Conservation (phyloP, 1,140 invertebrate species). For the Elysia chlorotica region DNA sequence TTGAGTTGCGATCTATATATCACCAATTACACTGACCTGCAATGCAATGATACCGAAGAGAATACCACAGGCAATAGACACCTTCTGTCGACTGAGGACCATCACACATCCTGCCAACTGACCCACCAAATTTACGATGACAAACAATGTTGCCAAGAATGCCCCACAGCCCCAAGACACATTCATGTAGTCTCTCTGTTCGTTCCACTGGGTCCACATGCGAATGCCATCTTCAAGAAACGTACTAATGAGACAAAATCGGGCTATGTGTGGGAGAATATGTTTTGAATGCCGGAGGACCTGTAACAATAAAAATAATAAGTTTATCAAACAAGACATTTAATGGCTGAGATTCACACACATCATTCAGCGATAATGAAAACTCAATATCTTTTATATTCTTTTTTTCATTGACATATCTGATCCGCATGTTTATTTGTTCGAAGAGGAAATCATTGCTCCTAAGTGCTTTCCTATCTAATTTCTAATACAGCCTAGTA, state of each 20-base stretch:
- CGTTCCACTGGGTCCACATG: slow-evolving; percentile 99
- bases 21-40: slow-evolving; percentile 70
- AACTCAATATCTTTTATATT: too few species aligned
- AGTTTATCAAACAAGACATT: too few species aligned
- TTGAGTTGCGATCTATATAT: neutral
- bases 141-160: slow-evolving; percentile 90
- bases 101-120: slow-evolving; percentile 95
- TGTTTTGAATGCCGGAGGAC: slow-evolving; percentile 91
- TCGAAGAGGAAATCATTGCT: too few species aligned
- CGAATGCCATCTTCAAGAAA: slow-evolving; percentile 98
- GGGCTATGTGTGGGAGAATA: slow-evolving; percentile 91
- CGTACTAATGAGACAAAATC: slow-evolving; percentile 97
- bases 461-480: too few species aligned
- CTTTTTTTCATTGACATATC: too few species aligned
- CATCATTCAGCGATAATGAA: too few species aligned
- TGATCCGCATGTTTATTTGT: too few species aligned
- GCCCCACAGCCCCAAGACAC: slow-evolving; percentile 97
- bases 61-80: slow-evolving; percentile 91
- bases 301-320: too few species aligned
- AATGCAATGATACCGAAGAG: slow-evolving; percentile 96
- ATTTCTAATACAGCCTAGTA: too few species aligned
- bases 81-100: slow-evolving; percentile 90
- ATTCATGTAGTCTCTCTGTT: slow-evolving; percentile 91
- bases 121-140: slow-evolving; percentile 90
- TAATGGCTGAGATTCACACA: too few species aligned